Evolutionary conservation across 23 tunicate genomes (phyloP).

Genomic region (Diplosoma virens): DNA sequence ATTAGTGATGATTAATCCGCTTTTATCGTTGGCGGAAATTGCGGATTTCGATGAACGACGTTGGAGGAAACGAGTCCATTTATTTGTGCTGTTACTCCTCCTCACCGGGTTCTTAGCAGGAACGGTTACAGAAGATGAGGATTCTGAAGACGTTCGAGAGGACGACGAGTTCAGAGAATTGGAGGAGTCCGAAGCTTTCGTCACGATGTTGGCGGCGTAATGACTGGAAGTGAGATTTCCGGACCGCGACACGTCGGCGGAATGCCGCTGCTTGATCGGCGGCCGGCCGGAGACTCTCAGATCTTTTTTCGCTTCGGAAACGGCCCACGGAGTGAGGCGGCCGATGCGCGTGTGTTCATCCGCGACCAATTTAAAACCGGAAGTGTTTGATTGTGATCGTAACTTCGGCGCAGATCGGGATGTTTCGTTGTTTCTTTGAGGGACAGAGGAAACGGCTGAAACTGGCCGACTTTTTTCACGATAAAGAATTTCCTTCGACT

Average conservation of each 20-base stretch:
- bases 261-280: neutral
- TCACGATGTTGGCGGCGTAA: neutral
- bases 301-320: neutral
- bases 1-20: neutral
- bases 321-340: neutral
- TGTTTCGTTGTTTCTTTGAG: no score
- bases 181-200: constrained; percentile 21
- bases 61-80: constrained; percentile 1
- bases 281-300: neutral
- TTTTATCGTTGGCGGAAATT: neutral
- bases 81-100: constrained; percentile 7
- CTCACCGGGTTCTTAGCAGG: neutral
- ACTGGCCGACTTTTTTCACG: no score
- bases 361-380: no score
- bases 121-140: neutral
- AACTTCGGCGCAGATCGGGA: no score
- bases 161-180: constrained; percentile 17
- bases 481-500: no score
- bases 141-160: constrained; percentile 19
- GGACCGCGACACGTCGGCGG: neutral
- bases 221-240: neutral
- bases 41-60: constrained; percentile 17
- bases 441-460: no score
- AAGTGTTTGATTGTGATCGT: no score
- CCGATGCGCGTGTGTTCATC: constrained; percentile 18